phyloP scores from a whole-genome alignment of 2,888 invertebrate genomes.

The Cephus pygmeus region DNA sequence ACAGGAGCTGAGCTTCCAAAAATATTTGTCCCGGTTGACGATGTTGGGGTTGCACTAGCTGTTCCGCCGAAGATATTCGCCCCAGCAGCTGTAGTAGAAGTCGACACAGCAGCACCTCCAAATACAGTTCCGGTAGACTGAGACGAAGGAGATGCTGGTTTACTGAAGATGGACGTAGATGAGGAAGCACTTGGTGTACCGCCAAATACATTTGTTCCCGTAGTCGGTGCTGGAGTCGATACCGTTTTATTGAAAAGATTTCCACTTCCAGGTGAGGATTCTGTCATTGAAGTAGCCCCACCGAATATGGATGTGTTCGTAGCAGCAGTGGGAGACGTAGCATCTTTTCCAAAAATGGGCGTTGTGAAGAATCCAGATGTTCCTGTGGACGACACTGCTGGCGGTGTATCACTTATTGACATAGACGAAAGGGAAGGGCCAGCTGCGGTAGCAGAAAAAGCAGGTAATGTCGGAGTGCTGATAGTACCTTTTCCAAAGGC shows the following conservation, averaged over 20 bases:
- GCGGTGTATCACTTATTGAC: neutral
- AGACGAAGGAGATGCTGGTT: neutral
- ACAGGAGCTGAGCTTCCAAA: neutral
- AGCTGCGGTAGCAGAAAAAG: constrained; percentile 22
- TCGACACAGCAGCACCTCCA: neutral
- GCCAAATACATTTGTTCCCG: neutral
- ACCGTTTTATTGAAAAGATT: neutral
- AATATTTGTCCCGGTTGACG: neutral
- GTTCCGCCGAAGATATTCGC: neutral
- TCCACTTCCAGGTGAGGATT: neutral
- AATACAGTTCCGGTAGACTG: neutral
- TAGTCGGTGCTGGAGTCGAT: neutral
- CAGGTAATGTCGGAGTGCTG: neutral
- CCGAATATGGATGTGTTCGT: constrained; percentile 26
- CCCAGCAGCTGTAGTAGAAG: neutral
- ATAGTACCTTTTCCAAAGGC: constrained; percentile 24
- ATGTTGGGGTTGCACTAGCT: neutral
- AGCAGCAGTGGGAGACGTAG: constrained; percentile 3
- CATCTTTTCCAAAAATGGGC: neutral
- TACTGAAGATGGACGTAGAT: neutral
- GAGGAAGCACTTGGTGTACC: neutral
- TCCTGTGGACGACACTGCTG: neutral
- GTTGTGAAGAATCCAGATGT: neutral
- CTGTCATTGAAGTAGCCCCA: neutral
- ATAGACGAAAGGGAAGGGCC: constrained; percentile 18